Evolutionary conservation across 2,888 invertebrate genomes (phyloP), one percentile per base, ranked within the genome.

Genomic region (Mythimna loreyi): DNA sequence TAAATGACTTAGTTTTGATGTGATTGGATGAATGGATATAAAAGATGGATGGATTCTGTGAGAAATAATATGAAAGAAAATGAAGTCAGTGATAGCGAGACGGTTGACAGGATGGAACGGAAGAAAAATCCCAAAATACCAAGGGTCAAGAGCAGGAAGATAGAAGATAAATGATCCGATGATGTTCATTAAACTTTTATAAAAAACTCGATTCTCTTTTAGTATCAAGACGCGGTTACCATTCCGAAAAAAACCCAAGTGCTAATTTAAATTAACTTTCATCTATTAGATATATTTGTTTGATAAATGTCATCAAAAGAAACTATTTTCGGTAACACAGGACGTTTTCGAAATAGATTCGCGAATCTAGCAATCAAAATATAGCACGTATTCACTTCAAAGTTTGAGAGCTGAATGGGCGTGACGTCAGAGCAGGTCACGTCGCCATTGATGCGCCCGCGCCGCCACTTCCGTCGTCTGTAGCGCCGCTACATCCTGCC

Each of bases 401-500:
- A 78, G 70, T 72, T 68, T 75, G 60, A 77, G 76, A 75, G 77
- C n/a, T 85, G 86, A 89, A 89, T 84, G 87, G 70, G 67, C 74
- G 78, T 90, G 89, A 91, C 89, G 90, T 90, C 88, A 89, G 83
- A 81, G 81, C 86, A 85, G 84, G 88, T 90, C 93, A 92, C 92
- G 92, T 90, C 85, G 77, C 88, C 91, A 93, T 92, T 93, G 92
- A 93, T 91, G 91, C 91, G 90, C 90, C 87, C 88, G 92, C 87
- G 88, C 87, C 87, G 90, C 89, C 89, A 86, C 91, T 93, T 94
- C 94, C 95, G 94, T 89, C 88, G 85, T 85, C 87, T 86, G 90
- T 90, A 93, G 93, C 94, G 94, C 93, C 94, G 91, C 87, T 87
- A 92, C 92, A 92, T 95, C 94, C 94, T 94, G 94, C 88, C 89